Conservation (phyloP, 2,888 invertebrate genomes). For the Panopea generosa region DNA sequence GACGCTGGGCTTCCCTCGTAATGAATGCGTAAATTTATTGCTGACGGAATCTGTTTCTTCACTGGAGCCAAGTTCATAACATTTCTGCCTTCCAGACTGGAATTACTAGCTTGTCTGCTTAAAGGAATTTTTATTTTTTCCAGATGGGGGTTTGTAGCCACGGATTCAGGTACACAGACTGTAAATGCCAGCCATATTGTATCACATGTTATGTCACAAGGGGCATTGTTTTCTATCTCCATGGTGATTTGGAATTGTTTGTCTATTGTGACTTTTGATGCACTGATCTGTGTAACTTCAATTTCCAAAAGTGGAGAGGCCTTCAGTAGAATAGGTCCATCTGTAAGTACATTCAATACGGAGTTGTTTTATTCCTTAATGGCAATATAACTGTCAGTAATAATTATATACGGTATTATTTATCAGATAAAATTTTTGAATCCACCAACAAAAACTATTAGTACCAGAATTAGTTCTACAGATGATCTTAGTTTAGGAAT, state of each 20-base stretch:
- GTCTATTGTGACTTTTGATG: slow-evolving; percentile 48
- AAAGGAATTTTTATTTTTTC: slow-evolving; percentile 49
- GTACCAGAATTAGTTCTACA: too few species aligned
- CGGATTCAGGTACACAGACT: slow-evolving; percentile 35
- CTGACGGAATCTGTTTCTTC: slow-evolving; percentile 63
- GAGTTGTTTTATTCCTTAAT: too few species aligned
- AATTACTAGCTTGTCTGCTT: slow-evolving; percentile 67
- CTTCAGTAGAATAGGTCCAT: slow-evolving; percentile 34
- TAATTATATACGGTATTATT: too few species aligned
- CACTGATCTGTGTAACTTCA: slow-evolving; percentile 49
- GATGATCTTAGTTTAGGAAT: too few species aligned
- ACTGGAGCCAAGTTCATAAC: slow-evolving; percentile 66
- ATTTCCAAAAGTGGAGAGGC: slow-evolving; percentile 67
- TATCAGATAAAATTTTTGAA: too few species aligned
- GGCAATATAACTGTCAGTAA: too few species aligned
- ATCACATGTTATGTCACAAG: slow-evolving; percentile 64
- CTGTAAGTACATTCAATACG: slow-evolving; percentile 6
- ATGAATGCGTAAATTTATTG: slow-evolving; percentile 67
- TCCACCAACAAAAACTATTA: too few species aligned
- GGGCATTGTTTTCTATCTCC: slow-evolving; percentile 56
- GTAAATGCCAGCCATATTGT: slow-evolving; percentile 62
- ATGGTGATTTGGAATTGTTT: slow-evolving; percentile 59
- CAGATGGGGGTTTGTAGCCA: slow-evolving; percentile 16
- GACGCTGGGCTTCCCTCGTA: slow-evolving; percentile 66
- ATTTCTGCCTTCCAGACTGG: slow-evolving; percentile 68